Conservation (phyloP, 2,888 invertebrate species). For the Melieria omissa region DNA sequence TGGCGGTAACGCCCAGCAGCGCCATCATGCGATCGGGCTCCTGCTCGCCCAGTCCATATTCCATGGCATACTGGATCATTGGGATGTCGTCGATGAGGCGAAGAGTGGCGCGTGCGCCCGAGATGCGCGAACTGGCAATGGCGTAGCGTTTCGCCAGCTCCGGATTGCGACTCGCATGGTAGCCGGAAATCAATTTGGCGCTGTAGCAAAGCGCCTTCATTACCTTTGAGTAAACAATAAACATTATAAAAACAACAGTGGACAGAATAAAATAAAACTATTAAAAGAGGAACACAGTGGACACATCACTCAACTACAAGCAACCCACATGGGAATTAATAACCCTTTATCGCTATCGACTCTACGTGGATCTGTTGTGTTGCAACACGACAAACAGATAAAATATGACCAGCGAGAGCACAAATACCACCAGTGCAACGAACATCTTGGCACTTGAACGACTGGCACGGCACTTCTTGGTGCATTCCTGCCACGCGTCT, state of each 20-base stretch:
- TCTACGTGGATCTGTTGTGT: constrained; percentile 41
- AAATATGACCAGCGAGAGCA: constrained; percentile 56
- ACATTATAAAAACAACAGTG: neutral
- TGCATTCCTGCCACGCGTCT: too few relatives aligned
- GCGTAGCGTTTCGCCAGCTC: constrained; percentile 72
- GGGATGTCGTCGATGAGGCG: constrained; percentile 88
- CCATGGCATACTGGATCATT: constrained; percentile 78
- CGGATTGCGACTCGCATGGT: constrained; percentile 70
- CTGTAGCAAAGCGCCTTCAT: constrained; percentile 82
- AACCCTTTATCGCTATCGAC: constrained; percentile 46
- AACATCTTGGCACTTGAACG: constrained; percentile 46
- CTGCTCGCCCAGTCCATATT: constrained; percentile 77
- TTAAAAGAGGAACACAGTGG: neutral
- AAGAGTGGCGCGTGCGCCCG: constrained; percentile 80
- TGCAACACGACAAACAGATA: constrained; percentile 52
- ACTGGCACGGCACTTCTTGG: too few relatives aligned
- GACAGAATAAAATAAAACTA: neutral
- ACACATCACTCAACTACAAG: constrained; percentile 11
- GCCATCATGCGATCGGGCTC: constrained; percentile 72
- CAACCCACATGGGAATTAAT: too few relatives aligned
- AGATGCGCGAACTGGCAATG: constrained; percentile 76
- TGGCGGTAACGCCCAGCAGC: constrained; percentile 76
- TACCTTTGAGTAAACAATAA: constrained; percentile 67
- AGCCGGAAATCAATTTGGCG: constrained; percentile 77
- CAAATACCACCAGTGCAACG: constrained; percentile 51